Evolutionary conservation across 2,888 invertebrate species (phyloP).

Genomic region (Oscheius sp.): DNA sequence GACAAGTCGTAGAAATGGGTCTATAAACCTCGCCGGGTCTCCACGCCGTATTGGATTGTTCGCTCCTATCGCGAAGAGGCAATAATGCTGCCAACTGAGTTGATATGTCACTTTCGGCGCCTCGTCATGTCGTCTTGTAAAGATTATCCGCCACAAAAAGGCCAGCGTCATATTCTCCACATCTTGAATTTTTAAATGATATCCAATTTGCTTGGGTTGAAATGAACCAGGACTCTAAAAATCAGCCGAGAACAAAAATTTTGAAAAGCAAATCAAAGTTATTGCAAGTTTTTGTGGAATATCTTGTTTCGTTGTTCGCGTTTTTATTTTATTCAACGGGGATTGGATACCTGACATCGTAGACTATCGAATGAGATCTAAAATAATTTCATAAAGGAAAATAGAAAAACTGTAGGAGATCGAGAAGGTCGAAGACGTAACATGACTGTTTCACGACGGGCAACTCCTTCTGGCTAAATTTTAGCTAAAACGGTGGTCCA

Average conservation of each 20-base stretch:
- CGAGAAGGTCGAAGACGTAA: neutral
- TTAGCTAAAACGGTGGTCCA: neutral
- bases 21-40: slow-evolving; percentile 24
- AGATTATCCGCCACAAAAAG: neutral
- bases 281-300: neutral
- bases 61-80: slow-evolving; percentile 8
- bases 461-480: neutral
- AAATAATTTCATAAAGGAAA: neutral
- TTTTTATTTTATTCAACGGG: neutral
- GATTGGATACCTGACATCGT: neutral
- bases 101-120: slow-evolving; percentile 28
- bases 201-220: neutral
- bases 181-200: slow-evolving; percentile 8
- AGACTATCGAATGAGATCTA: neutral
- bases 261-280: neutral
- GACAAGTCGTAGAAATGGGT: neutral
- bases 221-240: neutral
- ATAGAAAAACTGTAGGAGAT: neutral
- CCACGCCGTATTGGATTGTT: slow-evolving; percentile 8
- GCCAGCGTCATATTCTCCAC: neutral
- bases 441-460: neutral
- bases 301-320: neutral
- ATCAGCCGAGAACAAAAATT: slow-evolving; percentile 3
- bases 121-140: neutral
- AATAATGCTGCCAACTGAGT: slow-evolving; percentile 11